Percentiles rank a stretch among this genome's conserved stretches.
phyloP scores from a whole-genome alignment of 2,797 vertebrate genomes.

The Falco cherrug region DNA sequence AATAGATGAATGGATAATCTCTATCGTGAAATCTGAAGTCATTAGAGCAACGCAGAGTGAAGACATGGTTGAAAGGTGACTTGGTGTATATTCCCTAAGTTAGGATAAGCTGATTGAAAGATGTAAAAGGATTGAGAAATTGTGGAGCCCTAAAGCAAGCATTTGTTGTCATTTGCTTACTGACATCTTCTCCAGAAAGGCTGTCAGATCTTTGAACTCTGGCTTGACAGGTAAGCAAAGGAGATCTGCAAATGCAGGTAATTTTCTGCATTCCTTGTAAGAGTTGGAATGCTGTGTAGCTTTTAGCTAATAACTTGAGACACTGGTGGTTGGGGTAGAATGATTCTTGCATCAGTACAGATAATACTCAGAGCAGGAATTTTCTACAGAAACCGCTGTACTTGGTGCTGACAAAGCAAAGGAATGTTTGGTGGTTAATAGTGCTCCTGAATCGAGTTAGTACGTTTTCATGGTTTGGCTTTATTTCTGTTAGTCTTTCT shows the following conservation, averaged over 20 bases:
- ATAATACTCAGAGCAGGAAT: background rate
- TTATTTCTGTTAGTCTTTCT: background rate
- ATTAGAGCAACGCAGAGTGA: background rate
- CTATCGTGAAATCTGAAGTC: background rate
- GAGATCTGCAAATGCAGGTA: background rate
- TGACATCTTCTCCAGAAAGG: background rate
- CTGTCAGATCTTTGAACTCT: background rate
- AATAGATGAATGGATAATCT: background rate
- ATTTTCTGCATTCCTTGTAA: background rate
- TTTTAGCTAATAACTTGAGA: background rate
- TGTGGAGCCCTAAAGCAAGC: background rate
- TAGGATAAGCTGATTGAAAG: background rate
- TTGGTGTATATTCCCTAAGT: background rate
- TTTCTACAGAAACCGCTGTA: background rate
- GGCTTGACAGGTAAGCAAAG: background rate
- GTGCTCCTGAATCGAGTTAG: background rate
- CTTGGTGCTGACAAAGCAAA: background rate
- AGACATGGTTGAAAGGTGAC: background rate
- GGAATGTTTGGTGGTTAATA: background rate
- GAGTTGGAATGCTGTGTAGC: background rate
- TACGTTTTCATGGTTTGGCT: background rate
- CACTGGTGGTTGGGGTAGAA: fast-evolving
- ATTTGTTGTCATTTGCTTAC: background rate
- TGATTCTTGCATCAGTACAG: background rate
- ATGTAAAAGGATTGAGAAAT: conserved; percentile 26